Evolutionary conservation across 2,888 invertebrate species (phyloP).

Genomic region (Laspeyria flexula): DNA sequence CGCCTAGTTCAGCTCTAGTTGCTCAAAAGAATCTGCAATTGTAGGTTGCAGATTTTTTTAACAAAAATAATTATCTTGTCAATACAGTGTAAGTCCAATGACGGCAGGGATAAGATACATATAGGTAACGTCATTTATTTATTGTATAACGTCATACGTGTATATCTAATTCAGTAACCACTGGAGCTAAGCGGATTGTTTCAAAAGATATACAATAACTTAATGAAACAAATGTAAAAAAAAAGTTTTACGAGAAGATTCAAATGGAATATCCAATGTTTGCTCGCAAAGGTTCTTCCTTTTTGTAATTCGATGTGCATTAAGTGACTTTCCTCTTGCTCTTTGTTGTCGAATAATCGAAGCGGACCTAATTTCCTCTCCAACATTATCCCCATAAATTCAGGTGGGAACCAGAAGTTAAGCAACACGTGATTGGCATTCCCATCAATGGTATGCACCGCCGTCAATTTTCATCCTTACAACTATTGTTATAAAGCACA

Average conservation of each 20-base stretch:
- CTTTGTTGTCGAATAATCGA: conserved; percentile 33
- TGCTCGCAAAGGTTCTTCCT: neutral
- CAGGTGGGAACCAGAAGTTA: conserved; percentile 55
- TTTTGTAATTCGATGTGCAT: conserved; percentile 7
- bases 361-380: conserved; percentile 49
- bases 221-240: neutral
- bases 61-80: too few relatives aligned
- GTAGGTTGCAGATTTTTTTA: too few relatives aligned
- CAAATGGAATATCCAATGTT: neutral
- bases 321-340: conserved; percentile 12
- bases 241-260: too few relatives aligned
- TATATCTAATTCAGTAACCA: too few relatives aligned
- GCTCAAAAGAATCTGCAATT: too few relatives aligned
- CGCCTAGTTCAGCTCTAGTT: too few relatives aligned
- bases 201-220: neutral
- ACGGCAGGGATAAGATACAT: too few relatives aligned
- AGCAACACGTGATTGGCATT: conserved; percentile 66
- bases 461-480: conserved; percentile 33
- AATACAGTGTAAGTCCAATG: too few relatives aligned
- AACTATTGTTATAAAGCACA: conserved; percentile 38
- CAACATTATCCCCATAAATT: conserved; percentile 57
- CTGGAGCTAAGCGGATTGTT: too few relatives aligned
- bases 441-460: conserved; percentile 33
- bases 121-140: too few relatives aligned
- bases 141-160: too few relatives aligned